Percentiles rank a stretch among this genome's conserved stretches.
Conservation (phyloP, 2,888 invertebrate genomes). For the Anagyrus pseudococci region DNA sequence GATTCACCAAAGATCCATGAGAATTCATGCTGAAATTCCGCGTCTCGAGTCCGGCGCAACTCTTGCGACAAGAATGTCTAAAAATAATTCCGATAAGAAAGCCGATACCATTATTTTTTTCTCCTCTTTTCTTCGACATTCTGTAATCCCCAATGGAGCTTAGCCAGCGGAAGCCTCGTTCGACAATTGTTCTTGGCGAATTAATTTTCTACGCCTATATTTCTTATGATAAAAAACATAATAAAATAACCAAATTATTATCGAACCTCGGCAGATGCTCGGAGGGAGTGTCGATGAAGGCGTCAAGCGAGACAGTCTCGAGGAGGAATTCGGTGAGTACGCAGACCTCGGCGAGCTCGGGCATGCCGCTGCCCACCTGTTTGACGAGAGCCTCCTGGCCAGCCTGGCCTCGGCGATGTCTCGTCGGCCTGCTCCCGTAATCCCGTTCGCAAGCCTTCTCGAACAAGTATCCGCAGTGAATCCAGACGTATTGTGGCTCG, state of each 20-base stretch:
- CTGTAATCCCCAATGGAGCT: too few relatives aligned
- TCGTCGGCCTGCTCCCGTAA: conserved; percentile 37
- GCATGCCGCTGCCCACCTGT: conserved; percentile 70
- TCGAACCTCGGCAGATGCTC: conserved; percentile 72
- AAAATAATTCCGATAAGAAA: too few relatives aligned
- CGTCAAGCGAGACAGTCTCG: conserved; percentile 78
- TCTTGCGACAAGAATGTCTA: too few relatives aligned
- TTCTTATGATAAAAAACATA: too few relatives aligned
- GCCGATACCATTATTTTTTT: too few relatives aligned
- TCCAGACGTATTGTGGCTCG: conserved; percentile 88
- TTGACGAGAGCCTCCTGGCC: conserved; percentile 57
- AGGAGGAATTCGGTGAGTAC: conserved; percentile 76
- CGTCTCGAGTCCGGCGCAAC: too few relatives aligned
- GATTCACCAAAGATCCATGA: too few relatives aligned
- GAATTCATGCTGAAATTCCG: too few relatives aligned
- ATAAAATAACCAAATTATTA: not conserved
- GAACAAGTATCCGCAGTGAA: conserved; percentile 74
- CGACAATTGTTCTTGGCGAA: too few relatives aligned
- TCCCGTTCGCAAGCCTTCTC: conserved; percentile 65
- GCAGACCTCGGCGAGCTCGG: conserved; percentile 74
- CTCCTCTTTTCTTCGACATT: too few relatives aligned
- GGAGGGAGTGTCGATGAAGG: conserved; percentile 78
- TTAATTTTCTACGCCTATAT: too few relatives aligned
- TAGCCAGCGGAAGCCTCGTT: too few relatives aligned
- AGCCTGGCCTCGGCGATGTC: conserved; percentile 1